Base-by-base conservation (phyloP, 1,140 invertebrate species). In the Carposina sasakii region DNA sequence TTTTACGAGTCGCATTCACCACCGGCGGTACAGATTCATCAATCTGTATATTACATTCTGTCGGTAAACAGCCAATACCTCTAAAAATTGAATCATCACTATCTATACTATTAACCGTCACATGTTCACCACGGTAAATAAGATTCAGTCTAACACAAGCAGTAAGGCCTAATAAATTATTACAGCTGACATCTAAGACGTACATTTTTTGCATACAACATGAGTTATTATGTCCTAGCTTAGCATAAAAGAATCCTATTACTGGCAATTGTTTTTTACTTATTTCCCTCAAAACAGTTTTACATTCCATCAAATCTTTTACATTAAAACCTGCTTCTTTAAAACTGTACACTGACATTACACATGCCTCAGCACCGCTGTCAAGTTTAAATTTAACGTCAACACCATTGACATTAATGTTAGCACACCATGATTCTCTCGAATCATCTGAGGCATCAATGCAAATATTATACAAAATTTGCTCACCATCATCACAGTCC, bases 41-140 rank as follows among this genome's bases (percentile, higher is more conserved):
- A 9, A 57, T 40, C 19, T 23, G 2, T 31, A 57, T 44, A 22
- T 51, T 36, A 34, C 41, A 22, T 15, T 26, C 31, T 3, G 19
- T 15, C 13, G 56, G 56, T 15, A 59, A 21, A 39, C 48, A 43
- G 9, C 56, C 56, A 43, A 59, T 33, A 6, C 57, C 51, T 20
- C 43, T 39, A 54, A 58, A 58, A 8, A 53, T n/a, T 2, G 30
- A 36, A 17, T 55, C 37, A 31, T 55, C n/a, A n/a, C n/a, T n/a
- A n/a, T n/a, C n/a, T n/a, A 42, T 40, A 49, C 20, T 39, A 21
- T 16, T 40, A 22, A 19, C 19, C 13, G 13, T 12, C 24, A 54
- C n/a, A 23, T 54, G 37, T 43, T 48, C 12, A 31, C 43, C 20
- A 41, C 48, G 24, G 4, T 22, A 13, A 12, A 50, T 24, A 22